Conservation (phyloP, 2,113 vertebrate species). For the Pseudolaguvia tuberculata region DNA sequence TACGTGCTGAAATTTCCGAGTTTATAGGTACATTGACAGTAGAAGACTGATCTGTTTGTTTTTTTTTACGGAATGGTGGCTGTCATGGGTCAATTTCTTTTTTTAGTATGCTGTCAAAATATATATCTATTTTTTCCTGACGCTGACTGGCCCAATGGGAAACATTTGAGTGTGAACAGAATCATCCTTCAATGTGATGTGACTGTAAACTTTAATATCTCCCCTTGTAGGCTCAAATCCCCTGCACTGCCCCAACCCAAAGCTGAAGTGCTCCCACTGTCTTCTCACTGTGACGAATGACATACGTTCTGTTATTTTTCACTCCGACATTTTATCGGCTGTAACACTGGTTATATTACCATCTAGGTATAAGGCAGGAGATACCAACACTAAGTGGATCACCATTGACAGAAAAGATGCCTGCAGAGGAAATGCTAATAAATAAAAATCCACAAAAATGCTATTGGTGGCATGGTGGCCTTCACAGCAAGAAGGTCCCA, state of each 20-base stretch:
- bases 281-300: slow-evolving; percentile 27
- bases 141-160: neutral
- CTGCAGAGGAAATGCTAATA: slow-evolving; percentile 42
- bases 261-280: slow-evolving; percentile 14
- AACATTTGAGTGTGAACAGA: slow-evolving; percentile 41
- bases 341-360: slow-evolving; percentile 45
- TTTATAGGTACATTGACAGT: neutral
- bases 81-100: neutral
- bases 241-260: slow-evolving; percentile 13
- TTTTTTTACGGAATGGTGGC: neutral
- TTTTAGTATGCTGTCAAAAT: neutral
- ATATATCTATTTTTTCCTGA: neutral
- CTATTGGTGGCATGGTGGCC: too few species aligned
- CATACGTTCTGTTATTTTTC: slow-evolving; percentile 51
- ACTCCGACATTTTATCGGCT: slow-evolving; percentile 60
- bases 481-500: too few species aligned
- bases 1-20: too few species aligned
- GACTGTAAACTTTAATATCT: slow-evolving; percentile 47
- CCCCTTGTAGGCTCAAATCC: neutral
- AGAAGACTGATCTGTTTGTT: neutral
- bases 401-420: slow-evolving; percentile 44
- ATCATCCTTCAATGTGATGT: slow-evolving; percentile 44
- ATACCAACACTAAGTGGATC: slow-evolving; percentile 44
- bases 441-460: slow-evolving; percentile 9
- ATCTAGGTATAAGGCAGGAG: slow-evolving; percentile 52